Evolutionary conservation across 2,797 vertebrate species (phyloP).

Genomic region (Paratrypauchen microcephalus): DNA sequence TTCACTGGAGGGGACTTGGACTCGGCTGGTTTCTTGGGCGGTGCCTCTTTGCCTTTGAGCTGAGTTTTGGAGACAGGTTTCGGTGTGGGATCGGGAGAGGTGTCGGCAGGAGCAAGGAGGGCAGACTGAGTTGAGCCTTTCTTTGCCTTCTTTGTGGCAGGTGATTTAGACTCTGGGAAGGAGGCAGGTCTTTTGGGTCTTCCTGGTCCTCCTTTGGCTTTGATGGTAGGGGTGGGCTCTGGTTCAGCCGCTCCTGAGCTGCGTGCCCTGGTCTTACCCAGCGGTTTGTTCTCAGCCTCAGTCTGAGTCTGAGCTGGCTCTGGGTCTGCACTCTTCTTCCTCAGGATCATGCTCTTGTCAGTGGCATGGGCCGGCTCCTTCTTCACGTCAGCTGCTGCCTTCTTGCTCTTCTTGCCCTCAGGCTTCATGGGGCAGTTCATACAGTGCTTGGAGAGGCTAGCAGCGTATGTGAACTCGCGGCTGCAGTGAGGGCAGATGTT

Average conservation of each 20-base stretch:
- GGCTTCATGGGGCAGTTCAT: conserved; percentile 96
- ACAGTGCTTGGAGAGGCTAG: conserved; percentile 89
- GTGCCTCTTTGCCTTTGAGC: conserved; percentile 68
- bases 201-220: conserved; percentile 74
- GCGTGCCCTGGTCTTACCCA: conserved; percentile 91
- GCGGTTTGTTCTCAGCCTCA: conserved; percentile 72
- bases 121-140: conserved; percentile 69
- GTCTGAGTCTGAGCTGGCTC: conserved; percentile 82
- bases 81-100: conserved; percentile 68
- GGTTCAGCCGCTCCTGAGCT: conserved; percentile 77
- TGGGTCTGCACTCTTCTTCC: conserved; percentile 80
- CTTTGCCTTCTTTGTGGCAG: conserved; percentile 75
- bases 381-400: conserved; percentile 60
- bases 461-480: conserved; percentile 91
- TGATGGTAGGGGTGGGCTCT: conserved; percentile 51
- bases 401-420: conserved; percentile 79
- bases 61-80: conserved; percentile 80
- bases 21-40: conserved; percentile 78
- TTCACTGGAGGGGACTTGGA: conserved; percentile 76
- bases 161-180: conserved; percentile 43
- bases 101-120: conserved; percentile 48
- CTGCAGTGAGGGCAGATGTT: conserved; percentile 93
- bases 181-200: conserved; percentile 67
- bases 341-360: conserved; percentile 79
- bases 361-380: conserved; percentile 59